Percentiles rank a stretch among this genome's conserved stretches.
These are phyloP conservation scores for Pipistrellus pipistrellus DNA, from an alignment of 2,797 vertebrate genomes.

Conservation along the genomic window DNA sequence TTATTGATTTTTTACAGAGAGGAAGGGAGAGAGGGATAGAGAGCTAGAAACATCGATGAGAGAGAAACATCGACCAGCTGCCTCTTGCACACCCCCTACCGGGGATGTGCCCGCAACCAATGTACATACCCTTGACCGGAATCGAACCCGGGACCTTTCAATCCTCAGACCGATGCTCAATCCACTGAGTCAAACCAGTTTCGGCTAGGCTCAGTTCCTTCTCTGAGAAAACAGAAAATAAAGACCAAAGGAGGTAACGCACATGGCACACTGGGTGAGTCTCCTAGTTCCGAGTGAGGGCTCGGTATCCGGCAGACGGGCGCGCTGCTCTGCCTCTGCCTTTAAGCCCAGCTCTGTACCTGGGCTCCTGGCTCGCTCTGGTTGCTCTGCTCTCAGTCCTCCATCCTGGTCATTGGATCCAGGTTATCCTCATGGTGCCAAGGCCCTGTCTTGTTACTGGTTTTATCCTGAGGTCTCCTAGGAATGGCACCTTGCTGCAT, in stretches of 20 bases:
- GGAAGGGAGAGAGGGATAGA: no score
- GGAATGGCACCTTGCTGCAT: constrained; percentile 53
- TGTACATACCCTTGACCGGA: no score
- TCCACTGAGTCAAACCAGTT: no score
- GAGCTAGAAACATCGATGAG: no score
- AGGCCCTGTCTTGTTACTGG: constrained; percentile 18
- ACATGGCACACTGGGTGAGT: neutral
- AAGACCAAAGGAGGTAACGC: neutral
- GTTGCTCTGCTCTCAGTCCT: neutral
- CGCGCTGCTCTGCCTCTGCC: neutral
- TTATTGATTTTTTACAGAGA: no score
- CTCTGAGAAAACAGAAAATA: neutral
- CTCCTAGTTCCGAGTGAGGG: neutral
- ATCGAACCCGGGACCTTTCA: no score
- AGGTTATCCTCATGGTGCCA: neutral
- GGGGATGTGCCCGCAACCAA: no score
- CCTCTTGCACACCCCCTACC: no score
- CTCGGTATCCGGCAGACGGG: neutral
- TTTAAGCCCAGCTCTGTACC: neutral
- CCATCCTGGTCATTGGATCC: neutral
- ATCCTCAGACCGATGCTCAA: no score
- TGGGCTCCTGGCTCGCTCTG: neutral
- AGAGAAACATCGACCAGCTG: no score
- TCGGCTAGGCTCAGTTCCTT: neutral
- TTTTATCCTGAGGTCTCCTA: constrained; percentile 35